Evolutionary conservation across 2,113 vertebrate species (phyloP), one percentile per base, ranked within the genome.

Genomic region (Leptodactylus fuscus): DNA sequence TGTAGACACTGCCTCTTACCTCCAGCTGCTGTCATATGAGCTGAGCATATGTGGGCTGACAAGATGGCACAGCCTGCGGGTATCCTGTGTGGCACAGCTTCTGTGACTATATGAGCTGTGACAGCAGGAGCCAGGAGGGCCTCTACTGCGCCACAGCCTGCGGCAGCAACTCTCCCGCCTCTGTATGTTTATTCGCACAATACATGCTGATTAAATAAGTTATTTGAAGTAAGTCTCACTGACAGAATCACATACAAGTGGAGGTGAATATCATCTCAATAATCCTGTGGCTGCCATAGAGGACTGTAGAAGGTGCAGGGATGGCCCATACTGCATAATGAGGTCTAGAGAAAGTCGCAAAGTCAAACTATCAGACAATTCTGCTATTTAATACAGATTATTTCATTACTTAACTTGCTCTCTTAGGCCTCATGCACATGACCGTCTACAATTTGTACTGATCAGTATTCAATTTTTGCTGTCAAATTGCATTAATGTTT

Each of bases 31-130:
- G 53, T 87, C 83, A 79, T 9, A 83, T 46, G 91, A 92, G 91
- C 93, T 89, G 84, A 93, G 90, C 94, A 95, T 94, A 96, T 95
- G 95, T 92, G 93, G 91, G 90, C 93, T 94, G 94, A 95, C 95
- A 94, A 93, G 91, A 91, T 92, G 93, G 94, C 93, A 94, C 93
- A 91, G 94, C 93, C 93, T 90, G 90, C 75, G 87, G 93, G 90
- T 86, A 81, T 88, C 82, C 85, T 69, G 76, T 7, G 53, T 82
- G n/a, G 83, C 53, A 32, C 55, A 67, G 67, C 2, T 34, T 70
- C 48, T 85, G 53, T 79, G 83, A 85, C 48, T 85, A 55, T 85
- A 85, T 85, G 76, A 85, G 75, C 75, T 80, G 36, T 85, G 83
- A 85, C 83, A 85, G 83, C 60, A 55, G 49, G 60, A 85, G 83